These are phyloP conservation scores for Drosophila aldrichi DNA, from an alignment of 2,888 invertebrate species.

Conservation along the genomic window DNA sequence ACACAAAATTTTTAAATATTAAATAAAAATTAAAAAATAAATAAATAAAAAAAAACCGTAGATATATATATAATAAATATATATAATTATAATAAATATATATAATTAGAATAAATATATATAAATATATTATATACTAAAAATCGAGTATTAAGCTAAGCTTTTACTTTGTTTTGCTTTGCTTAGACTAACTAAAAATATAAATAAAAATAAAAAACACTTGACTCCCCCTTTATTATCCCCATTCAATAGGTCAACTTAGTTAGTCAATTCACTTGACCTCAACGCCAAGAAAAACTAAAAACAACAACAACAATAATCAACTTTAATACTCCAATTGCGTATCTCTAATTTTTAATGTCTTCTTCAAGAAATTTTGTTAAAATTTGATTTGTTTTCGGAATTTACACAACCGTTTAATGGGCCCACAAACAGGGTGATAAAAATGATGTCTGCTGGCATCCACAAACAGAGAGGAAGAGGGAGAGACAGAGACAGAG, in stretches of 20 bases:
- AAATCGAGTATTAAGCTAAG: no score
- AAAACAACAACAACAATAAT: neutral
- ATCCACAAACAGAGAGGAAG: neutral
- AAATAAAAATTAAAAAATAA: no score
- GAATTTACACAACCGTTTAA: conserved; percentile 77
- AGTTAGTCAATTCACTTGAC: conserved; percentile 33
- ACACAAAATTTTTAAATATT: no score
- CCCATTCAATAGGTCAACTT: neutral
- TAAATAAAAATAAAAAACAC: no score
- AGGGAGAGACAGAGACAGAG: conserved; percentile 14
- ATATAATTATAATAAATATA: no score
- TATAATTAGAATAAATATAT: no score
- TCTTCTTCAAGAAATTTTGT: conserved; percentile 56
- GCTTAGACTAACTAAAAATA: no score
- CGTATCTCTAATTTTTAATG: conserved; percentile 59
- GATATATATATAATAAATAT: no score
- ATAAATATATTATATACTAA: no score
- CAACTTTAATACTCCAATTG: conserved; percentile 38
- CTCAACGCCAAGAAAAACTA: conserved; percentile 5
- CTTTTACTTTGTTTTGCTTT: no score
- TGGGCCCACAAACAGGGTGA: conserved; percentile 63
- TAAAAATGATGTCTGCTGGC: conserved; percentile 41
- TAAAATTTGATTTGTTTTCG: conserved; percentile 59
- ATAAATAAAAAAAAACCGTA: no score
- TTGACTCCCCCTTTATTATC: neutral